A percentile compares a stretch with the other conserved stretches of the same genome.
Conservation (phyloP, 2,113 vertebrate genomes). For the Mesoclemmys tuberculata region DNA sequence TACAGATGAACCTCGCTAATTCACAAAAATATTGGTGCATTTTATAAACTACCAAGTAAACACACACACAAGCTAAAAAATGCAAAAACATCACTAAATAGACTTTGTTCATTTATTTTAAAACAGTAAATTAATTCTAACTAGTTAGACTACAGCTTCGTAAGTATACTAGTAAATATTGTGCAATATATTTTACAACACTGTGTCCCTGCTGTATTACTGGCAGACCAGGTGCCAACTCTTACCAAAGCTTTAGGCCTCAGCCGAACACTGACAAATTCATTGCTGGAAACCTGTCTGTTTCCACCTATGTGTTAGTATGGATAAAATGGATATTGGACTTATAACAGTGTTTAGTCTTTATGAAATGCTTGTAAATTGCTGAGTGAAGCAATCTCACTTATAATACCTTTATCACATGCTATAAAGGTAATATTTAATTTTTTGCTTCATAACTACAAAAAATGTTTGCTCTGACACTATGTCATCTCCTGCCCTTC, state of each 20-base stretch:
- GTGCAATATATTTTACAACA: neutral
- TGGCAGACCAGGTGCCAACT: neutral
- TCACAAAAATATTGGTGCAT: neutral
- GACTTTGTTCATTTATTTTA: neutral
- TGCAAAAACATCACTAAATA: neutral
- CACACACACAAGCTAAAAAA: fast-evolving
- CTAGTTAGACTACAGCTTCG: neutral
- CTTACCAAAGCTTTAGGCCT: neutral
- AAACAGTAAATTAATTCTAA: neutral
- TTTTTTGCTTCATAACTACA: too few relatives aligned
- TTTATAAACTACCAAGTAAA: neutral
- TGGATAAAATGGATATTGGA: neutral
- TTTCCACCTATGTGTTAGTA: neutral
- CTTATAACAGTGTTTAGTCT: neutral
- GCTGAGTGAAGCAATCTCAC: neutral
- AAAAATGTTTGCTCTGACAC: too few relatives aligned
- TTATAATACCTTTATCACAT: too few relatives aligned
- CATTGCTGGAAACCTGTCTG: neutral
- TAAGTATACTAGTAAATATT: neutral
- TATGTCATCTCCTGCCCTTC: too few relatives aligned
- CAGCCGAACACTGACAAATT: neutral
- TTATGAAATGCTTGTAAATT: neutral
- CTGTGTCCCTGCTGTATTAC: neutral
- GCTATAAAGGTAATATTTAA: too few relatives aligned
- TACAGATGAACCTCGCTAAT: neutral